A percentile compares a stretch with the other conserved stretches of the same genome.
Conservation (phyloP, 1,140 invertebrate species). For the Atta colombica region DNA sequence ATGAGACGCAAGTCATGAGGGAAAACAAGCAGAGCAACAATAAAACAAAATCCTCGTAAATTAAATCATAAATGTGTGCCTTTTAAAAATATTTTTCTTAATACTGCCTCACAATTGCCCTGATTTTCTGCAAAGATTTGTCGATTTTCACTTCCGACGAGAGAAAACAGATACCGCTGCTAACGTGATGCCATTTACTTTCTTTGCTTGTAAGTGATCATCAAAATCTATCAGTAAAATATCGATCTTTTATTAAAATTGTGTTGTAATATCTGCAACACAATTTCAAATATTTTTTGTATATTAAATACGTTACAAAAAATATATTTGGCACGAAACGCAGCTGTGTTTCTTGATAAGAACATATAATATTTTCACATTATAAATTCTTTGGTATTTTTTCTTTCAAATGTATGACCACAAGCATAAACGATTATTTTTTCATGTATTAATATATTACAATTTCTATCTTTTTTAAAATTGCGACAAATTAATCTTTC, state of each 20-base stretch:
- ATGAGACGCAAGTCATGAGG: conserved; percentile 52
- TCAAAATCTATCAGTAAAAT: neutral
- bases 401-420: neutral
- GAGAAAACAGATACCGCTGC: conserved; percentile 37
- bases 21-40: neutral
- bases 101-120: neutral
- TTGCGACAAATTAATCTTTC: neutral
- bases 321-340: too few relatives aligned
- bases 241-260: neutral
- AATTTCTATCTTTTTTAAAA: neutral
- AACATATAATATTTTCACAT: neutral
- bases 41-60: conserved; percentile 54
- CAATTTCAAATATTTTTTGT: neutral
- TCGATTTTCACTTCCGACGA: conserved; percentile 12
- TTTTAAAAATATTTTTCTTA: conserved; percentile 49
- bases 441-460: neutral
- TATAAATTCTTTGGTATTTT: neutral
- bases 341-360: neutral
- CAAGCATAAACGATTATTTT: neutral
- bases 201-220: conserved; percentile 24
- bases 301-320: neutral
- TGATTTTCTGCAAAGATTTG: conserved; percentile 9
- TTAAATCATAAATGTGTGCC: conserved; percentile 17
- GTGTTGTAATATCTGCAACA: neutral
- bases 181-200: conserved; percentile 44